Evolutionary conservation across 2,888 invertebrate genomes (phyloP), one percentile per base, ranked within the genome.

Genomic region (Acrobasis consociella): DNA sequence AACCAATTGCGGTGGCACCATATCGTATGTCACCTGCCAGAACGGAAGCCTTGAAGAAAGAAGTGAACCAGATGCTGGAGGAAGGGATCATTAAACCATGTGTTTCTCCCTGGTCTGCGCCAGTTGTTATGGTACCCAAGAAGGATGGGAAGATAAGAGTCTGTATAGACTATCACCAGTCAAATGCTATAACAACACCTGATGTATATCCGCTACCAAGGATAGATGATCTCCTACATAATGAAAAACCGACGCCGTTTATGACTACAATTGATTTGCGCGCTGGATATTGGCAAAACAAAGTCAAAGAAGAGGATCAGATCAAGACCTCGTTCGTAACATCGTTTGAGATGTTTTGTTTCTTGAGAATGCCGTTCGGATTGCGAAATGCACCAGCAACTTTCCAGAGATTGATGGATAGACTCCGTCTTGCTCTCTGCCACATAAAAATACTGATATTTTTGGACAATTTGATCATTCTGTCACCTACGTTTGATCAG

Each of bases 291-390:
- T 76, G 72, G 71, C 76, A 77, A 56, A 66, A 77, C 0, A 71
- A 64, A n/a, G 62, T 76, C 0, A 64, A 62, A 2, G 72, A 76
- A 10, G 66, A 69, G 55, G 77, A 83, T 60, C 22, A 22, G 22
- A 22, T 22, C 3, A 22, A 22, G 22, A 22, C 22, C 22, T 22
- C 22, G 22, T 22, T 22, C 22, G 22, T 22, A 22, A 22, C 22
- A 22, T 22, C 22, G 3, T 22, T 22, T 22, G 22, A 3, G 2
- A 71, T 74, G 0, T 83, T 69, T 62, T 63, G 62, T 16, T 83
- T 81, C 53, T 64, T 67, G 0, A 59, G 82, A 49, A 82, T 83
- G 80, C 76, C 81, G 0, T 69, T 72, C 62, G 79, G 79, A 0
- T 55, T 74, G 1, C 64, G 71, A 9, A 73, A 72, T 42, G 71